phyloP scores from a whole-genome alignment of 92 coral and sea anemone species.

The Parazoanthus darwini region DNA sequence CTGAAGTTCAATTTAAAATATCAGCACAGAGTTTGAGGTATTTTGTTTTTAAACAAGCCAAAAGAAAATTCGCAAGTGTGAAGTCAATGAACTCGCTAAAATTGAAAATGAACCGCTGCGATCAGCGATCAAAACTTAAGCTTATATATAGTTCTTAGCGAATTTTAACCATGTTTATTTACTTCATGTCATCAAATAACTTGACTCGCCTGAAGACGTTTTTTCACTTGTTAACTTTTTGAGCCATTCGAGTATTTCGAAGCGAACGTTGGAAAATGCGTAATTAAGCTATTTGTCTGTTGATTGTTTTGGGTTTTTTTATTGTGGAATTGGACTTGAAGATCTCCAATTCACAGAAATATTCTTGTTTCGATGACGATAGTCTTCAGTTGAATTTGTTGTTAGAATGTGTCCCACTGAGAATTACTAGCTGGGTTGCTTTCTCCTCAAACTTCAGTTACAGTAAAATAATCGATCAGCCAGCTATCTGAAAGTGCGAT shows the following conservation, averaged over 20 bases:
- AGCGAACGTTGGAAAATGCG: not conserved
- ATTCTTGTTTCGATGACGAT: constrained; percentile 24
- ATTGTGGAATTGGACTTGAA: constrained; percentile 16
- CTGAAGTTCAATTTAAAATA: not conserved
- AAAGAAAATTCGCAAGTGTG: constrained; percentile 13
- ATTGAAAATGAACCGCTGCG: not conserved
- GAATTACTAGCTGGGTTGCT: constrained; percentile 12
- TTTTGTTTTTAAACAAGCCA: not conserved
- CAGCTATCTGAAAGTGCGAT: constrained; percentile 7
- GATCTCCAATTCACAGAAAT: constrained; percentile 21
- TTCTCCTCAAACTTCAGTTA: constrained; percentile 16
- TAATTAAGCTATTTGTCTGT: not conserved
- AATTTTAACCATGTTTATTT: constrained; percentile 6
- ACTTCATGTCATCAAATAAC: not conserved
- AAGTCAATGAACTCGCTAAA: constrained; percentile 2
- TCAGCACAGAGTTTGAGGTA: not conserved
- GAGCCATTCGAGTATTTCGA: too few relatives aligned
- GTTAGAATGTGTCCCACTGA: not conserved
- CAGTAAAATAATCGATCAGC: constrained; percentile 17
- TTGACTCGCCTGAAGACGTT: constrained; percentile 14
- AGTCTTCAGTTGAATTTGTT: constrained; percentile 27
- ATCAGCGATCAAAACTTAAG: constrained; percentile 9
- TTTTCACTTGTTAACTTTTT: not conserved
- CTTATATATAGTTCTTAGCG: not conserved
- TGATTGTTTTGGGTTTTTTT: constrained; percentile 1